A percentile compares a stretch with the other conserved stretches of the same genome.
phyloP scores from a whole-genome alignment of 2,113 vertebrate genomes.

The Ahaetulla prasina region DNA sequence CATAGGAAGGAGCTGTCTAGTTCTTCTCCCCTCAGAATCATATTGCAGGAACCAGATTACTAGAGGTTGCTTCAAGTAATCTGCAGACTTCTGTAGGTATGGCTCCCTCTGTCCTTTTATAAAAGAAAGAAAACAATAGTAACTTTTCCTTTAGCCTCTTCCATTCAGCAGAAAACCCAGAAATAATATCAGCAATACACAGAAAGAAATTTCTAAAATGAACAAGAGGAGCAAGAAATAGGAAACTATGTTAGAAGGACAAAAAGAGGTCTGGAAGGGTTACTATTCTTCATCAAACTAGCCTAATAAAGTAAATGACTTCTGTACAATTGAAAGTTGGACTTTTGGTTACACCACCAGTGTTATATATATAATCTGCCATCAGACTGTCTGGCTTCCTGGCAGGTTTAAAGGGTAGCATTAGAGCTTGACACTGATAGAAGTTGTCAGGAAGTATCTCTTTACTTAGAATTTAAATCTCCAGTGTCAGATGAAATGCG shows the following conservation, averaged over 20 bases:
- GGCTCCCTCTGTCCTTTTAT: neutral
- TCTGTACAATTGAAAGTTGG: neutral
- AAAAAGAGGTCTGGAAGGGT: neutral
- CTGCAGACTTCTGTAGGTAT: neutral
- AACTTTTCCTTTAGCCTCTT: neutral
- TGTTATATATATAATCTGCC: neutral
- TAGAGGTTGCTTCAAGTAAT: neutral
- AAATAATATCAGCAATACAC: neutral
- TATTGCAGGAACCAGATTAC: neutral
- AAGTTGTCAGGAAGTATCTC: neutral
- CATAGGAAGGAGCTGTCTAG: neutral
- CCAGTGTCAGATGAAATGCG: neutral
- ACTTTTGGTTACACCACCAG: neutral
- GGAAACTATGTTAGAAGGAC: neutral
- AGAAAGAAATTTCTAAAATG: neutral
- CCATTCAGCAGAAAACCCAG: neutral
- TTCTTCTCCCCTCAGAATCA: neutral
- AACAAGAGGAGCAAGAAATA: neutral
- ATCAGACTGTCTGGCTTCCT: neutral
- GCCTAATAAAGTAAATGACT: neutral
- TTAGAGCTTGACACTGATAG: neutral
- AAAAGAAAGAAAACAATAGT: too few relatives aligned
- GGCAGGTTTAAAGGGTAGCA: neutral
- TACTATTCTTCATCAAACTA: neutral
- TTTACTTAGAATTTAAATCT: neutral